phyloP scores from a whole-genome alignment of 2,797 vertebrate species.

The Neostethus bicornis region DNA sequence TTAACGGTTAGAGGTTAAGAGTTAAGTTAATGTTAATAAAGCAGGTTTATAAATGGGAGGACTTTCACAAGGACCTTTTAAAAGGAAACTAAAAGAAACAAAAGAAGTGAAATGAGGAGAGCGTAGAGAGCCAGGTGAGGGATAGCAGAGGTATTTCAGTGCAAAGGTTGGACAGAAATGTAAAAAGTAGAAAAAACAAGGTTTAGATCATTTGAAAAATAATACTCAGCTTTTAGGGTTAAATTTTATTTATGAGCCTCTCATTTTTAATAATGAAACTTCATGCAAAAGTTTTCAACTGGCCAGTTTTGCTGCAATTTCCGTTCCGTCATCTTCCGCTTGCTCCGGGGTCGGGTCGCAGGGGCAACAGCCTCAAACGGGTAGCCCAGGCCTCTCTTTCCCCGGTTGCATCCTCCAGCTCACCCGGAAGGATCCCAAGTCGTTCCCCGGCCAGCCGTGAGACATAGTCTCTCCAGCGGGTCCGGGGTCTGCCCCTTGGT shows the following conservation, averaged over 20 bases:
- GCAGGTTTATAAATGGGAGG: constrained; percentile 77
- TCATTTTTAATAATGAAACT: constrained; percentile 9
- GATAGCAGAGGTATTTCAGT: constrained; percentile 6
- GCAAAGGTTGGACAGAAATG: constrained; percentile 19
- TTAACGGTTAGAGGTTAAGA: constrained; percentile 74
- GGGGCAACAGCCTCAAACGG: no score
- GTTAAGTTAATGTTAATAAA: constrained; percentile 82
- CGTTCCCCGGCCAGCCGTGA: no score
- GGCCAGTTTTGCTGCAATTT: no score
- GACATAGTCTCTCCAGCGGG: no score
- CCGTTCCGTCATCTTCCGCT: no score
- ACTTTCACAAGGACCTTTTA: constrained; percentile 31
- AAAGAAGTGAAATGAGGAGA: constrained; percentile 14
- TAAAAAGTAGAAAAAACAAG: neutral
- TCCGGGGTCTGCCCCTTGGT: no score
- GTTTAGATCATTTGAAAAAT: neutral
- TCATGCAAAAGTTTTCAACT: no score
- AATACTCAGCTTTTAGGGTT: neutral
- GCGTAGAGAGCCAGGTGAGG: neutral
- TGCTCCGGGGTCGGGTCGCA: no score
- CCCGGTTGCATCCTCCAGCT: no score
- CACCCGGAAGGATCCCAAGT: no score
- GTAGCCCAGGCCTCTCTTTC: no score
- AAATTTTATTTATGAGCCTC: neutral
- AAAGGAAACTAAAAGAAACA: constrained; percentile 31